Conservation (phyloP, 2,888 invertebrate genomes). For the Nipponacmea schrenckii region DNA sequence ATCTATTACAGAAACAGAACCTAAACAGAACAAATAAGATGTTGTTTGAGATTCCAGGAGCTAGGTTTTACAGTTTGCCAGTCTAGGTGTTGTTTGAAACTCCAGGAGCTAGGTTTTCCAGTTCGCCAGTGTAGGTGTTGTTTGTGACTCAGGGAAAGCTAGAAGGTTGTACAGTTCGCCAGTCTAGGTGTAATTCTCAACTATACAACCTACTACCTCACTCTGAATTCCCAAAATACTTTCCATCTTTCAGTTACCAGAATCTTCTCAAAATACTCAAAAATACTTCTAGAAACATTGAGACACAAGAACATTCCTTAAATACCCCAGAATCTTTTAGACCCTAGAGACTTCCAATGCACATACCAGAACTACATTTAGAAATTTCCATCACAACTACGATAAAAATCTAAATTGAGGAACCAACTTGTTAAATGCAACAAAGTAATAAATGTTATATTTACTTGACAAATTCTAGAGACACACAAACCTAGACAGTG, state of each 20-base stretch:
- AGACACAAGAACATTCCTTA: background rate
- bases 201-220: conserved; percentile 99
- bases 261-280: background rate
- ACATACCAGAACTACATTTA: background rate
- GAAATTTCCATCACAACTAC: background rate
- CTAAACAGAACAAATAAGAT: too few species aligned
- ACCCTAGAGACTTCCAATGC: background rate
- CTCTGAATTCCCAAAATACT: conserved; percentile 68
- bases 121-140: conserved; percentile 78
- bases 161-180: conserved; percentile 97
- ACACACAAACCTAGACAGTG: too few species aligned
- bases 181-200: conserved; percentile 87
- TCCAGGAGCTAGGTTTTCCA: conserved; percentile 77
- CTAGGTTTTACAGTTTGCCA: too few species aligned
- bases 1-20: too few species aligned
- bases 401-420: too few species aligned
- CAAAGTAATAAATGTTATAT: too few species aligned
- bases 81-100: too few species aligned
- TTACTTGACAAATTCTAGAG: too few species aligned
- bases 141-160: conserved; percentile 80
- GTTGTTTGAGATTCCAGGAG: background rate
- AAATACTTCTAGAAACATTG: too few species aligned
- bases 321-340: background rate
- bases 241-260: background rate
- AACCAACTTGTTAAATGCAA: too few species aligned